Evolutionary conservation across 2,113 vertebrate species (phyloP), one percentile per base, ranked within the genome.

Genomic region (Paraplagusia blochii): DNA sequence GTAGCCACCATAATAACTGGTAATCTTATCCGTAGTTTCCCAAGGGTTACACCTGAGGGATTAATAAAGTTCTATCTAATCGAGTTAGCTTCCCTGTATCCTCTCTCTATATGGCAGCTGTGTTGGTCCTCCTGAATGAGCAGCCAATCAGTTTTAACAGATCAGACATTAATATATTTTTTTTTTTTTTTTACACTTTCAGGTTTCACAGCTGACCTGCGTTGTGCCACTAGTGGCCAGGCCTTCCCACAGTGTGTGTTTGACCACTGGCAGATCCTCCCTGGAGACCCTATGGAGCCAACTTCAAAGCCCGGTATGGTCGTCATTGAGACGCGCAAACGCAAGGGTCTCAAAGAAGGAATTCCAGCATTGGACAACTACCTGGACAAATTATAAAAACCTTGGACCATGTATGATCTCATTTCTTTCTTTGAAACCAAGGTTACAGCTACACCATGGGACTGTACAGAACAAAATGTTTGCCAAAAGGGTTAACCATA

Each of bases 201-300:
- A 98, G 96, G 97, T 69, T 98, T 98, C 82, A 97, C 95, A 0
- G 95, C 96, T 0, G 94, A 98, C 74, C 70, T 98, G 65, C 89
- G 94, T 53, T 97, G 94, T 64, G 94, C 95, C 88, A 99, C 94
- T 0, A 94, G 95, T 0, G 96, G 95, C 40, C 95, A 98, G 74
- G 95, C 95, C 7, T 98, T 98, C 88, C 95, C 95, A 7, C 96
- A 99, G 90, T 99, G 97, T 0, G 94, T 99, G 16, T 98, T 98
- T 0, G 95, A 98, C 85, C 95, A 99, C 82, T 99, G 96, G 97
- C 95, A 98, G 89, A 87, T 96, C 74, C 89, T 98, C 14, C 90
- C 91, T 0, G 95, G 97, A 17, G 92, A 96, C 16, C 95, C 95
- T n/a, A 83, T 90, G 0, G 95, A 97, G 8, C 15, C 49, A 0